Evolutionary conservation across 2,888 invertebrate species (phyloP).

Genomic region (Eurois occulta): DNA sequence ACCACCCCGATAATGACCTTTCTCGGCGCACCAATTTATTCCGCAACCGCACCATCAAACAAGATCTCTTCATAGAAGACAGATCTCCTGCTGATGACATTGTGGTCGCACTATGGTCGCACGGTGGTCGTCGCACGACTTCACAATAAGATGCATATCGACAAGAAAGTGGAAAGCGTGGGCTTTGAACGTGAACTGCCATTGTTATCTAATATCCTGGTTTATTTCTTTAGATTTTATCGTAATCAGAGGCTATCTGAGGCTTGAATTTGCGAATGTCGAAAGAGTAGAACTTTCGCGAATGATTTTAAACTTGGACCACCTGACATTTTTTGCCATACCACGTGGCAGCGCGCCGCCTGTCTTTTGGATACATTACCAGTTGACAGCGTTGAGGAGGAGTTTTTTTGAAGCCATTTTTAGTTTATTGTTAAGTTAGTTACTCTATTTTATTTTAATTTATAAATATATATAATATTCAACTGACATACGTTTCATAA

Average conservation of each 20-base stretch:
- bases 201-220: slow-evolving; percentile 70
- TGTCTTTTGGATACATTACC: too few species aligned
- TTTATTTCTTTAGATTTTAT: slow-evolving; percentile 44
- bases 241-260: neutral
- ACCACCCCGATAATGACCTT: neutral
- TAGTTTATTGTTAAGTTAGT: too few species aligned
- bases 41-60: neutral
- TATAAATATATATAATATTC: too few species aligned
- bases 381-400: too few species aligned
- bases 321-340: too few species aligned
- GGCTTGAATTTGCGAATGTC: neutral
- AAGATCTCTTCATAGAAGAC: slow-evolving; percentile 22
- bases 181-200: slow-evolving; percentile 48
- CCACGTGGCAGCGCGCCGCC: too few species aligned
- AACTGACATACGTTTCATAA: too few species aligned
- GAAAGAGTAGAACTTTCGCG: neutral
- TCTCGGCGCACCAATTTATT: neutral
- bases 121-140: slow-evolving; percentile 64
- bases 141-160: slow-evolving; percentile 61
- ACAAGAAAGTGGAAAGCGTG: slow-evolving; percentile 75
- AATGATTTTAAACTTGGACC: neutral
- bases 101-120: slow-evolving; percentile 62
- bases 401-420: too few species aligned
- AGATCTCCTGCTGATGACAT: slow-evolving; percentile 24
- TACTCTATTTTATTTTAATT: too few species aligned